phyloP scores from a whole-genome alignment of 2,797 vertebrate genomes.

The Neostethus bicornis region DNA sequence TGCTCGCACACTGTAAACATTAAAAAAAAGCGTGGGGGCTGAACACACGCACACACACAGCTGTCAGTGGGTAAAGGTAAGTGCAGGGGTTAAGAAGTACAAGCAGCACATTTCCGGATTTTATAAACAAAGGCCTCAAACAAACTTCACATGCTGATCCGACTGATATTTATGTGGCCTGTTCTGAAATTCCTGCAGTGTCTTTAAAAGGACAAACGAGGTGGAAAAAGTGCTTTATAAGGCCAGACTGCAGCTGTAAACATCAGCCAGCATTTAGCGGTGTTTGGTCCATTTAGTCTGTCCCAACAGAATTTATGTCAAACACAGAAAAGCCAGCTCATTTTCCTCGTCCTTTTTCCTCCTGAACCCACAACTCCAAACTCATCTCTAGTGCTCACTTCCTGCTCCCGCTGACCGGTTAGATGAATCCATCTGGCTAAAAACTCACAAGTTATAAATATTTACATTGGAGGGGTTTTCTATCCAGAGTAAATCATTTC shows the following conservation, averaged over 20 bases:
- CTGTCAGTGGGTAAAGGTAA: constrained; percentile 68
- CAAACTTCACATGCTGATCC: constrained; percentile 84
- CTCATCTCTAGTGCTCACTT: constrained; percentile 21
- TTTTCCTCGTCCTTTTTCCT: constrained; percentile 28
- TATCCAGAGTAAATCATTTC: constrained; percentile 38
- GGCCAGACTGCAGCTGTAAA: constrained; percentile 85
- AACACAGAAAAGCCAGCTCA: constrained; percentile 60
- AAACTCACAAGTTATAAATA: constrained; percentile 14
- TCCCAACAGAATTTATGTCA: constrained; percentile 81
- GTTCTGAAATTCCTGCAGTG: constrained; percentile 83
- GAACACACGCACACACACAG: constrained; percentile 35
- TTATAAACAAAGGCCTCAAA: constrained; percentile 87
- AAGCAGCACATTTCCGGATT: constrained; percentile 78
- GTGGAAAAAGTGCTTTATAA: constrained; percentile 88
- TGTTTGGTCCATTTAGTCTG: constrained; percentile 83
- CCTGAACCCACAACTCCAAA: background rate
- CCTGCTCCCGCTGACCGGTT: constrained; percentile 21
- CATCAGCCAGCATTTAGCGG: constrained; percentile 81
- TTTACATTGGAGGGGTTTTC: constrained; percentile 42
- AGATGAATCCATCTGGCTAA: constrained; percentile 36
- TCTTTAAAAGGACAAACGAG: constrained; percentile 87
- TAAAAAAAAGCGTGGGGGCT: no score
- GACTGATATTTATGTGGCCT: constrained; percentile 86
- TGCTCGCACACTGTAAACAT: constrained; percentile 39
- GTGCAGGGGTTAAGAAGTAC: constrained; percentile 69